phyloP scores from a whole-genome alignment of 2,888 invertebrate genomes.

The Parnassius glacialis region DNA sequence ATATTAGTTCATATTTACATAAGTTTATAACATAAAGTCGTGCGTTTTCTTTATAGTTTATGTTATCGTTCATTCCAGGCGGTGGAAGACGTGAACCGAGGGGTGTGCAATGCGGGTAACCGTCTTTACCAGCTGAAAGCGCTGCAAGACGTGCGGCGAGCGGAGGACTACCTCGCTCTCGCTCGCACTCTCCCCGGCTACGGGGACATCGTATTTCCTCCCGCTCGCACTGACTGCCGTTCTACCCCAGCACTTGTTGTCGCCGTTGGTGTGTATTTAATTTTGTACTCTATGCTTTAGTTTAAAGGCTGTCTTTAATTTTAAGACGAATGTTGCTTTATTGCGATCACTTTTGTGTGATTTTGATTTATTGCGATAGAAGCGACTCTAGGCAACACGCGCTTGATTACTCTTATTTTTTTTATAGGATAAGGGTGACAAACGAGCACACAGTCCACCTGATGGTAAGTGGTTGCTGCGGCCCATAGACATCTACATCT shows the following conservation, averaged over 20 bases:
- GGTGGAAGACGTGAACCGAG: slow-evolving; percentile 96
- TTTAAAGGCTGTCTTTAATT: not conserved
- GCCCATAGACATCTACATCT: too few species aligned
- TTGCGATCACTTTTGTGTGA: too few species aligned
- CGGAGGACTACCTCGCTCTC: slow-evolving; percentile 90
- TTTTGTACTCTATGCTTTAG: not conserved
- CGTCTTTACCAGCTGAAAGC: slow-evolving; percentile 98
- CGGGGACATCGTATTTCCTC: slow-evolving; percentile 96
- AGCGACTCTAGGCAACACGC: too few species aligned
- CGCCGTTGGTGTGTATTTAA: slow-evolving; percentile 80
- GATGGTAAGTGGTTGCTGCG: too few species aligned
- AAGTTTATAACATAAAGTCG: too few species aligned
- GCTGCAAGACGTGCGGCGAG: slow-evolving; percentile 90
- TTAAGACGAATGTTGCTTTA: too few species aligned
- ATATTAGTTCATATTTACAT: too few species aligned
- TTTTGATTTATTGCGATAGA: too few species aligned
- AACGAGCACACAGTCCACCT: too few species aligned
- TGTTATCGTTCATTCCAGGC: slow-evolving; percentile 73
- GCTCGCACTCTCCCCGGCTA: slow-evolving; percentile 95
- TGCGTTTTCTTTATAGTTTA: not conserved
- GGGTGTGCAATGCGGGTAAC: slow-evolving; percentile 93
- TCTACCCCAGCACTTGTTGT: slow-evolving; percentile 86
- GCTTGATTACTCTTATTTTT: too few species aligned
- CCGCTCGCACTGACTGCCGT: slow-evolving; percentile 88
- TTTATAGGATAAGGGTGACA: too few species aligned